Percentiles rank a stretch among this genome's conserved stretches.
These are phyloP conservation scores for Poecilia picta DNA, from an alignment of 2,797 vertebrate genomes.

Conservation along the genomic window DNA sequence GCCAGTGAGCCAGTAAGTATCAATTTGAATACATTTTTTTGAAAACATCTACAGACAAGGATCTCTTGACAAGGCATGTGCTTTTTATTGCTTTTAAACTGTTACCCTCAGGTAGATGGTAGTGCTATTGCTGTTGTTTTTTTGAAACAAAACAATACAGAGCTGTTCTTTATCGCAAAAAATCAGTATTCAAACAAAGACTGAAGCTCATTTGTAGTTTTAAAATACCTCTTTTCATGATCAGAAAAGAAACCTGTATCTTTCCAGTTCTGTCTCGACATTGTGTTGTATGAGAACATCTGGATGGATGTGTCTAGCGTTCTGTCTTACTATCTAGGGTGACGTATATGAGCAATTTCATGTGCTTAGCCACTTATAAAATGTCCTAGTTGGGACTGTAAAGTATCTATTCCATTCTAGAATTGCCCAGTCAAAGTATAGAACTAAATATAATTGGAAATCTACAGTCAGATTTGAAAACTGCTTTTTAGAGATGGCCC, in stretches of 20 bases:
- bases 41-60: background rate
- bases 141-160: background rate
- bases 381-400: background rate
- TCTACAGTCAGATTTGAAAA: background rate
- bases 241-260: background rate
- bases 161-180: background rate
- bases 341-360: background rate
- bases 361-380: background rate
- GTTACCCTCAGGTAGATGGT: background rate
- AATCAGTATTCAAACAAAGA: too few species aligned
- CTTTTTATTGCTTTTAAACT: background rate
- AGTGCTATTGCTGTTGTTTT: background rate
- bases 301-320: background rate
- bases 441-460: background rate
- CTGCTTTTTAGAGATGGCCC: background rate
- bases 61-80: background rate
- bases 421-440: background rate
- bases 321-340: background rate
- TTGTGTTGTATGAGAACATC: background rate
- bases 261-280: background rate
- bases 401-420: background rate
- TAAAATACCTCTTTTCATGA: background rate
- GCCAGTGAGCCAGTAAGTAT: background rate
- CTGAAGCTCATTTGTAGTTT: background rate
- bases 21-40: background rate